Base-by-base conservation (phyloP, 1,140 invertebrate genomes). In the Drosophila lacertosa region DNA sequence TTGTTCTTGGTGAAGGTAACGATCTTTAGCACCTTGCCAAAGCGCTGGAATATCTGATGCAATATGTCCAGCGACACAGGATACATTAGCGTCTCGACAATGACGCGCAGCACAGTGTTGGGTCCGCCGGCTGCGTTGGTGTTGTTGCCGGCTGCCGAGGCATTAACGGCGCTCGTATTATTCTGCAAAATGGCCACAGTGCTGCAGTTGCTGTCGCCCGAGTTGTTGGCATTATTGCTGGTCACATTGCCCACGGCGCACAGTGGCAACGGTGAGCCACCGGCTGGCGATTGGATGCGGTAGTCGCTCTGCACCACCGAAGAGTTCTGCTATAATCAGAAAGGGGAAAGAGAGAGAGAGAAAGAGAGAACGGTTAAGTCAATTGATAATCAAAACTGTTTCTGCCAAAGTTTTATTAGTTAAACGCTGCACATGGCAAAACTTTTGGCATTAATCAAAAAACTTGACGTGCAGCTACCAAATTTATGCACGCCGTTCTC, bases 1-100 rank as follows among this genome's bases (percentile, higher is more conserved):
- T 97, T 98, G 92, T 99, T 99, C 94, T 99, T 99, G 79, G 97
- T 99, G 93, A 99, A 99, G 73, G 98, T 99, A 89, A 99, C 98
- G 84, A 99, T 99, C 93, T 99, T 99, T 77, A 99, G 94, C 83
- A 99, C 98, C 93, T 99, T 99, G 76, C 99, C 99, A 91, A 97
- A 98, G 73, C 98, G 95, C 79, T 98, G 97, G 94, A 99, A 99
- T 90, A 99, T 98, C 94, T 98, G 95, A 93, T 99, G 96, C 62
- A 99, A 94, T 50, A 99, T 97, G 91, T 99, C 98, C 80, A 99
- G 94, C 32, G 98, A 98, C 70, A 99, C 98, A 10, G 98, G 98
- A 92, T 99, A 99, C 63, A 99, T 93, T 95, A 99, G 97, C 92
- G 99, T 98, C 92, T 99, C 98, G 74, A 99, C 95, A 91, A 99